Evolutionary conservation across 2,113 vertebrate species (phyloP), one percentile per base, ranked within the genome.

Genomic region (Brienomyrus longianalis): DNA sequence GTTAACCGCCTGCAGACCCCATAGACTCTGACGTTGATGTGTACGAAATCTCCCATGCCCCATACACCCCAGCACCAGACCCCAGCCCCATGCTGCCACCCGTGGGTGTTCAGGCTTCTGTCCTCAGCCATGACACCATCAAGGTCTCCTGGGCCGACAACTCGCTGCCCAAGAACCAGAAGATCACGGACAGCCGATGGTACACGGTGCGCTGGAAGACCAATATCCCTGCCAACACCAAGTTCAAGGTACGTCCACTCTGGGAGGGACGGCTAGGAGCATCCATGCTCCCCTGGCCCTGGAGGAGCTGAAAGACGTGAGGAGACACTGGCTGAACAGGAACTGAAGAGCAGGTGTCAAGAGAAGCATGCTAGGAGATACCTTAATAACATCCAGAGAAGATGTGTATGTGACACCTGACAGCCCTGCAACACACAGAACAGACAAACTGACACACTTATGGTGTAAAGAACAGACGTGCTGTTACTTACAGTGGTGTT

Each of bases 21-120:
- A 93, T 96, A 96, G 98, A 99, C 96, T 97, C 97, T 93, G 98
- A 99, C 93, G 97, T 99, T 99, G 98, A 99, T 97, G 94, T 98
- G 95, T 99, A 98, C 96, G 98, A 96, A 95, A 93, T 98, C 97
- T 98, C 97, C 97, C 97, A 97, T 98, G 96, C 97, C 97, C 97
- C 98, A 97, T 98, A 97, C 98, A 99, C 98, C 96, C 98, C 98
- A 99, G 98, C 99, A 96, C 98, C 98, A 97, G 98, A 99, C 95
- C 98, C 98, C 77, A 97, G 97, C 91, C 98, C 98, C 94, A 99
- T 99, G 98, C 97, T 99, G 98, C 98, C 98, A 47, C 98, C 98
- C 0, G 98, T 99, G 96, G 98, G 98, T 87, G 98, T 99, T 95
- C 98, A 99, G 96, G 97, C 98, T 92, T 97, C 97, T n/a, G 98